Evolutionary conservation across 2,888 invertebrate species (phyloP), one percentile per base, ranked within the genome.

Genomic region (Sclerodermus sp.): DNA sequence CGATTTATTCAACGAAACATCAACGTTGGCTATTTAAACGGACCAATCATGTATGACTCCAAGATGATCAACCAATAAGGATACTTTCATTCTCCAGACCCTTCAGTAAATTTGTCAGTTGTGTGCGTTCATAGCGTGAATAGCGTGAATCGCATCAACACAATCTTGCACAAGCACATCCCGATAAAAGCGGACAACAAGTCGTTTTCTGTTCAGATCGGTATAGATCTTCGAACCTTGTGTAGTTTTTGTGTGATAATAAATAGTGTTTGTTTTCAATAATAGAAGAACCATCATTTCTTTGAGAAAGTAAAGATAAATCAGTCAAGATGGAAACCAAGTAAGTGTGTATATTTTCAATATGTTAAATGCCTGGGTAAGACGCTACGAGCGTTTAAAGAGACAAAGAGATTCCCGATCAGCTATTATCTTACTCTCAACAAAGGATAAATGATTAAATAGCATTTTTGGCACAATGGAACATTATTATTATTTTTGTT

Each of bases 181-280:
- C 60, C 63, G 64, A 70, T 70, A 70, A 68, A 70, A 70, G 68
- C 67, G 53, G 60, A 55, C 55, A 62, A 57, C 62, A 45, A 64
- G 58, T 53, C 51, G 55, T 37, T 58, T 65, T 55, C 57, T 55
- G 53, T 50, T 55, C 55, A 57, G 59, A 60, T 57, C 55, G 47
- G 59, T 61, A 51, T 60, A 66, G 62, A 60, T 59, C 58, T 52
- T 52, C 13, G n/a, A 13, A 34, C 34, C 3, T 34, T 34, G 13
- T 34, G 23, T 8, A 23, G 8, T 23, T 23, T 5, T 23, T 23
- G 23, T 23, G 23, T 23, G 3, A 23, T 23, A 3, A 3, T 23
- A 23, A 5, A 23, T n/a, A n/a, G n/a, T 5, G 23, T 23, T 23
- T 23, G 23, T 8, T 23, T n/a, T n/a, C n/a, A n/a, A n/a, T n/a